These are phyloP conservation scores for Hyphantria cunea DNA, from an alignment of 1,140 invertebrate genomes.

Conservation along the genomic window DNA sequence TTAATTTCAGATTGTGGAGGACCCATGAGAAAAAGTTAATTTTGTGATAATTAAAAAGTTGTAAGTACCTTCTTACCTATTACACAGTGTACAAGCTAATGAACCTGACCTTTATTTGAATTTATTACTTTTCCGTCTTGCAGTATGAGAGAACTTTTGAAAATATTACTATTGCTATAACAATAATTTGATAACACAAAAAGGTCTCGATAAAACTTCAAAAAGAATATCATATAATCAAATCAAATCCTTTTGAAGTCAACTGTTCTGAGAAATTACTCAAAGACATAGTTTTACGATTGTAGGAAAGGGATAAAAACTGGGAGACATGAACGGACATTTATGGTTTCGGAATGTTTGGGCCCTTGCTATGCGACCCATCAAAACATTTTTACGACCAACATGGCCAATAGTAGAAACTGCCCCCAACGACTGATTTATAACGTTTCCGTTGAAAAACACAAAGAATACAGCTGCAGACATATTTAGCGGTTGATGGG, in stretches of 20 bases:
- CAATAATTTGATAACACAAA: not conserved
- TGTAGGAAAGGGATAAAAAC: slow-evolving; percentile 43
- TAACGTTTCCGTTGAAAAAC: slow-evolving; percentile 48
- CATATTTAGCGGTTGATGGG: slow-evolving; percentile 46
- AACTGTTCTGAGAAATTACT: slow-evolving; percentile 59
- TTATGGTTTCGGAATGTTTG: slow-evolving; percentile 55
- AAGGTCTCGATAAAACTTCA: slow-evolving; percentile 35
- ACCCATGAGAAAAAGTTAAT: slow-evolving; percentile 14
- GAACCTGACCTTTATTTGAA: slow-evolving; percentile 17
- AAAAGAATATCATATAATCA: slow-evolving; percentile 37
- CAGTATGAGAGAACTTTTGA: slow-evolving; percentile 29
- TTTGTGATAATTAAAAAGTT: slow-evolving; percentile 13
- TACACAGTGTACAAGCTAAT: slow-evolving; percentile 26
- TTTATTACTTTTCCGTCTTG: slow-evolving; percentile 20
- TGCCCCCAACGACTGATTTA: slow-evolving; percentile 58
- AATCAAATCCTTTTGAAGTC: slow-evolving; percentile 56
- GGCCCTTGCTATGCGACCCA: slow-evolving; percentile 45
- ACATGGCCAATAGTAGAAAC: slow-evolving; percentile 58
- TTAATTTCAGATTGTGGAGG: slow-evolving; percentile 21
- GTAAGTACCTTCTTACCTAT: slow-evolving; percentile 1
- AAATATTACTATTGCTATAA: slow-evolving; percentile 17
- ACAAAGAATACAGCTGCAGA: slow-evolving; percentile 50
- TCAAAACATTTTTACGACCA: slow-evolving; percentile 66
- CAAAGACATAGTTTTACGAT: slow-evolving; percentile 65
- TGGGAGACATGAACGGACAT: slow-evolving; percentile 48